Evolutionary conservation across 2,888 invertebrate species (phyloP).

Genomic region (Dicyrtoma fusca): DNA sequence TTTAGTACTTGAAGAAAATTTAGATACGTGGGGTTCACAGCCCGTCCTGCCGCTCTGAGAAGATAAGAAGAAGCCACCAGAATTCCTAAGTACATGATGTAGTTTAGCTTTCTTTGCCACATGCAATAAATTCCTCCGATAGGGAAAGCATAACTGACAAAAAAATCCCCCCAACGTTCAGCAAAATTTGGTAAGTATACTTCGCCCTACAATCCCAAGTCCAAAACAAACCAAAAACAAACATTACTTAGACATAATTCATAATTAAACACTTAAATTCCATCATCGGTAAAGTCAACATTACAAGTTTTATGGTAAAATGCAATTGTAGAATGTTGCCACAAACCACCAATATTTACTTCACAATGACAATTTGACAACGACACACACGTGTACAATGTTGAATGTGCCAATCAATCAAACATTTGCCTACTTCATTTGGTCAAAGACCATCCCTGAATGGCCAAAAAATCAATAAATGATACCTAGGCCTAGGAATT

Average conservation of each 20-base stretch:
- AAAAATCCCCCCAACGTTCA: constrained; percentile 58
- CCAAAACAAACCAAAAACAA: neutral
- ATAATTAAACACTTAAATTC: neutral
- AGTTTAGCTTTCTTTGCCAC: constrained; percentile 50
- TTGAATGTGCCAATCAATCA: no score
- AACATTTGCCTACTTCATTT: no score
- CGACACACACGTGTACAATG: no score
- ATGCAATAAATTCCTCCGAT: constrained; percentile 45
- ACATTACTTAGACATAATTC: neutral
- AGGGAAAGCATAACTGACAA: constrained; percentile 46
- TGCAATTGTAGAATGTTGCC: no score
- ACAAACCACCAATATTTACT: no score
- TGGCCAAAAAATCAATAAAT: neutral
- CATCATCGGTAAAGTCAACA: neutral
- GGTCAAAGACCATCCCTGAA: neutral
- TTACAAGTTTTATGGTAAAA: no score
- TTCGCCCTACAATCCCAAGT: neutral
- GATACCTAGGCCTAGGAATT: no score
- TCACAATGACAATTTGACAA: no score
- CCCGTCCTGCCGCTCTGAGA: constrained; percentile 62
- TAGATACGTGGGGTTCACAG: constrained; percentile 70
- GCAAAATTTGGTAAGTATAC: constrained; percentile 19
- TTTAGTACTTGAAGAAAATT: constrained; percentile 69
- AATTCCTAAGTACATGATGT: constrained; percentile 42
- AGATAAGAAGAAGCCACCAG: constrained; percentile 44